Conservation (phyloP, 2,113 vertebrate genomes). For the Odobenus rosmarus region DNA sequence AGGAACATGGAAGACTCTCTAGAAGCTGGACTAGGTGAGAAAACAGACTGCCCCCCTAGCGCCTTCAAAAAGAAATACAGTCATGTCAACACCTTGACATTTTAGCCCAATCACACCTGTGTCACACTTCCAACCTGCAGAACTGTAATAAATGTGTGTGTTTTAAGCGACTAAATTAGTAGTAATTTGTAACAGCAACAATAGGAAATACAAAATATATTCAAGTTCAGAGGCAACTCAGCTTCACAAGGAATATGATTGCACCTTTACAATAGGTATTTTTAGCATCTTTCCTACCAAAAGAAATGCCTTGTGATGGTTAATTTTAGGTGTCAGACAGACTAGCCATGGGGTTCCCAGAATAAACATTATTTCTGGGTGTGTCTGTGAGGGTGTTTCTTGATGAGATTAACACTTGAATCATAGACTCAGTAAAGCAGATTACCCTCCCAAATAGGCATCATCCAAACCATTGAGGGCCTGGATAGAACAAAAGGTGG, state of each 20-base stretch:
- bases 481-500: background rate
- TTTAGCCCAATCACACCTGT: background rate
- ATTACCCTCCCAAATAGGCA: background rate
- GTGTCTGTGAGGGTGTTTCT: background rate
- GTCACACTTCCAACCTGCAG: background rate
- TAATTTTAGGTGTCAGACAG: background rate
- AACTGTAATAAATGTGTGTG: background rate
- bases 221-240: background rate
- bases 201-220: background rate
- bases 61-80: background rate
- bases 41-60: background rate
- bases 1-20: background rate
- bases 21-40: background rate
- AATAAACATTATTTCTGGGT: background rate
- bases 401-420: background rate
- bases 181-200: background rate
- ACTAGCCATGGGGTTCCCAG: background rate
- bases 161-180: background rate
- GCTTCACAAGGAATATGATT: background rate
- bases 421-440: background rate
- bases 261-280: background rate
- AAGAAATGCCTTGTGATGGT: background rate
- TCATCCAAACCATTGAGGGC: background rate
- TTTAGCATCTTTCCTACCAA: conserved; percentile 21
- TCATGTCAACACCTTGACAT: background rate